Evolutionary conservation across 2,888 invertebrate species (phyloP), one percentile per base, ranked within the genome.

Genomic region (Galeruca laticollis): DNA sequence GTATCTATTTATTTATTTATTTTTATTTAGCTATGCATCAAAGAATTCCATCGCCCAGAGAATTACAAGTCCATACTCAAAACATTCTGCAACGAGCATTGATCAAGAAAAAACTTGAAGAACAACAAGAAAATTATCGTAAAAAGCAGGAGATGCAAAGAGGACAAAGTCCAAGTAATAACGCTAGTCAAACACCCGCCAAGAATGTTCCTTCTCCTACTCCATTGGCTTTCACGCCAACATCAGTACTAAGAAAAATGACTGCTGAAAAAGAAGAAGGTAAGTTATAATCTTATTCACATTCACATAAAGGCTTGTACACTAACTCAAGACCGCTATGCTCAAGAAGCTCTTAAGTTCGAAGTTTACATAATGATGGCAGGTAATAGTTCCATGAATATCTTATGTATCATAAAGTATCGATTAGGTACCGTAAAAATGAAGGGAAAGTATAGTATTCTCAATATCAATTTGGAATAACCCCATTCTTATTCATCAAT

Each of bases 191-290:
- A 49, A 60, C 66, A 40, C 59, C 73, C 57, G 68, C 71, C 64
- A 88, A 88, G 78, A 87, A 87, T 75, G 85, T 88, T 11, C 82
- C 87, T 65, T 90, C 91, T 18, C 91, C 91, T 11, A 90, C 91
- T 33, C 94, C 94, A 13, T 89, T 94, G 78, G 93, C 95, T 21
- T 97, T 97, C 86, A 97, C 96, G 0, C 97, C 97, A 70, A 97
- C 97, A 35, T 95, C 97, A 72, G 97, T 97, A 72, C 88, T 97
- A 81, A 90, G 96, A 73, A 97, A 97, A 87, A 96, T 97, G 96
- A 96, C 96, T 6, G 95, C 95, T 1, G 95, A 95, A 79, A 95
- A 95, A 83, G 94, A 95, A 77, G 88, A 88, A 21, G 91, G 91
- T 87, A 66, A 56, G 52, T n/a, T 15, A n/a, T n/a, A 10, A 26